Base-by-base conservation (phyloP, 1,140 invertebrate genomes). In the Platyscapa corneri region DNA sequence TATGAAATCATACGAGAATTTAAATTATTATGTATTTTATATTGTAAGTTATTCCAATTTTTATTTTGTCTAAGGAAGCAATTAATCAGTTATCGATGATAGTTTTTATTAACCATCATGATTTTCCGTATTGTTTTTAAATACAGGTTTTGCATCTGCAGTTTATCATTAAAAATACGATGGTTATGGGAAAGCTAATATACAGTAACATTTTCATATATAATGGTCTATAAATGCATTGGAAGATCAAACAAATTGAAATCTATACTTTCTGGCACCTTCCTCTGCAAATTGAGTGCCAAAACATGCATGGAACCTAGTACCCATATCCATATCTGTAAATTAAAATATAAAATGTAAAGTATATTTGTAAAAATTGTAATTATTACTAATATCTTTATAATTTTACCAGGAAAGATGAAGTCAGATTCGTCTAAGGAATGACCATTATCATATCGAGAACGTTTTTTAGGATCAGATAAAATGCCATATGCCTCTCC, bases 401-500 rank as follows among this genome's bases (percentile, higher is more conserved):
- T 56, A 42, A 81, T 67, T 70, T 80, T 89, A 94, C 92, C 90
- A 86, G 90, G 90, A 20, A 87, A 93, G 92, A 82, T 91, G 91
- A 53, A 89, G 91, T 96, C 91, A 81, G 89, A 94, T 70, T 97
- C 96, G 87, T 98, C 97, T 82, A 99, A 93, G 89, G 98, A 98
- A 86, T 98, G 97, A 42, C 98, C 98, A 89, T 95, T 97, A 92
- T 99, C 99, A 90, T 99, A 99, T 53, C 98, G 95, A 32, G 95
- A 95, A 88, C 97, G 96, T 93, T 99, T 99, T 88, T 97, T 97
- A 0, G 96, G 95, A 94, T 99, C 98, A 27, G 97, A 98, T 49
- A 99, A 94, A 87, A 99, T 96, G 76, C 97, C 97, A 92, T 99
- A 99, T 0, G 99, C 99, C 94, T 99, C 98, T 34, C 98, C 98